Percentiles rank a stretch among this genome's conserved stretches.
These are phyloP conservation scores for Helostoma temminkii DNA, from an alignment of 2,797 vertebrate species.

Conservation along the genomic window DNA sequence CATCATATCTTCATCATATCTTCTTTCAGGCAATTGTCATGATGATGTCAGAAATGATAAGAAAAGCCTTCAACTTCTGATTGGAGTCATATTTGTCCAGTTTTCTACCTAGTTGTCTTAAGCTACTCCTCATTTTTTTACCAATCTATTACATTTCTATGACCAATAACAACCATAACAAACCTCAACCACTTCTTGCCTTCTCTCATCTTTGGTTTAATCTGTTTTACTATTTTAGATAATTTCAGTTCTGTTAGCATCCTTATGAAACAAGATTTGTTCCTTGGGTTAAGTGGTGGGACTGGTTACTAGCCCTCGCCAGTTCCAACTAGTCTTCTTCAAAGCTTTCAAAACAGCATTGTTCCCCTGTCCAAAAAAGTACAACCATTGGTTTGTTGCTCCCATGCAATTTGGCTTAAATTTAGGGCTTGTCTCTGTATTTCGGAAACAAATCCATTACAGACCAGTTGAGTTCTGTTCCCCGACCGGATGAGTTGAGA, in stretches of 20 bases:
- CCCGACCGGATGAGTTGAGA: constrained; percentile 15
- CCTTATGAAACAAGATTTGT: background rate
- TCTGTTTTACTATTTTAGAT: background rate
- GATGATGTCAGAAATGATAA: background rate
- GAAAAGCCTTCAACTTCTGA: background rate
- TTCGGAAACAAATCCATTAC: constrained; percentile 10
- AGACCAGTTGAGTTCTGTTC: constrained; percentile 2
- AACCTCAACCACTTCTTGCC: constrained; percentile 3
- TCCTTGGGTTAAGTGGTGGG: background rate
- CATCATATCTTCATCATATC: constrained; percentile 6
- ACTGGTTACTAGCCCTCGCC: background rate
- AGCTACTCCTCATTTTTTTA: constrained; percentile 27
- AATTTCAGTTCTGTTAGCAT: background rate
- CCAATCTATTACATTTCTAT: background rate
- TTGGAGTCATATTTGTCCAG: background rate
- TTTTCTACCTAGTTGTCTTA: background rate
- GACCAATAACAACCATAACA: background rate
- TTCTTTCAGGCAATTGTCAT: constrained; percentile 5
- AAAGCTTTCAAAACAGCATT: background rate
- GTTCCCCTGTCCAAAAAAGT: background rate
- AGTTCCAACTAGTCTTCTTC: constrained; percentile 11
- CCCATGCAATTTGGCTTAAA: background rate
- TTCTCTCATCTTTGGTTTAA: constrained; percentile 16
- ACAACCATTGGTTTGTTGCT: background rate
- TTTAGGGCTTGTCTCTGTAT: background rate